Evolutionary conservation across 2,797 vertebrate species (phyloP).

Genomic region (Spinus olivaceus): DNA sequence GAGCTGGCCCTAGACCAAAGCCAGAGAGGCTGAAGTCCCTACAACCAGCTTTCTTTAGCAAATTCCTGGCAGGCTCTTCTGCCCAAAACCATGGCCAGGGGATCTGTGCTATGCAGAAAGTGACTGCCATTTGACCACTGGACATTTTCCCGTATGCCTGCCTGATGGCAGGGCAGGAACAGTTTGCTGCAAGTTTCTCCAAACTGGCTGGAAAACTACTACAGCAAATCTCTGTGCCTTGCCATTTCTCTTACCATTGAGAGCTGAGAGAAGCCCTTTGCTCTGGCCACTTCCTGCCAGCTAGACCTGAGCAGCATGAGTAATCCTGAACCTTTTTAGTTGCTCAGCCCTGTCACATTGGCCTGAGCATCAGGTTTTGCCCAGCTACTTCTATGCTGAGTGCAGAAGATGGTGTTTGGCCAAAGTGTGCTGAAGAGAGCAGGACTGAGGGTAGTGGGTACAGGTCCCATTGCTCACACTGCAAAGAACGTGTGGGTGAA

Average conservation of each 20-base stretch:
- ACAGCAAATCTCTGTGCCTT: background rate
- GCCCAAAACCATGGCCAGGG: rapidly evolving
- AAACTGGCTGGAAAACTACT: background rate
- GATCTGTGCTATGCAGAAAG: background rate
- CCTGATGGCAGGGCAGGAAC: background rate
- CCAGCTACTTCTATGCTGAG: background rate
- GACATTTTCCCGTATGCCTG: background rate
- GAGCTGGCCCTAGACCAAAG: background rate
- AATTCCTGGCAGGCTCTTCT: background rate
- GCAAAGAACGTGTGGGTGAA: background rate
- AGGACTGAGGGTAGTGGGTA: background rate
- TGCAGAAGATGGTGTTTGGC: background rate
- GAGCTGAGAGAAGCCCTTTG: background rate
- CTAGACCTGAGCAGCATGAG: background rate
- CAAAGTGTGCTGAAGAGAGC: background rate
- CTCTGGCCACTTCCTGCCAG: background rate
- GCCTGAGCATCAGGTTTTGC: background rate
- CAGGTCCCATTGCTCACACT: background rate
- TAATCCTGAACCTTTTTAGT: background rate
- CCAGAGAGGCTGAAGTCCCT: background rate
- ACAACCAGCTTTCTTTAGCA: background rate
- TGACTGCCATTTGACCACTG: background rate
- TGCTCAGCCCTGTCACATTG: background rate
- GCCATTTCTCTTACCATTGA: background rate
- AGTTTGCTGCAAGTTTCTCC: background rate